Evolutionary conservation across 2,888 invertebrate species (phyloP), one percentile per base, ranked within the genome.

Genomic region (Lasiommata megera): DNA sequence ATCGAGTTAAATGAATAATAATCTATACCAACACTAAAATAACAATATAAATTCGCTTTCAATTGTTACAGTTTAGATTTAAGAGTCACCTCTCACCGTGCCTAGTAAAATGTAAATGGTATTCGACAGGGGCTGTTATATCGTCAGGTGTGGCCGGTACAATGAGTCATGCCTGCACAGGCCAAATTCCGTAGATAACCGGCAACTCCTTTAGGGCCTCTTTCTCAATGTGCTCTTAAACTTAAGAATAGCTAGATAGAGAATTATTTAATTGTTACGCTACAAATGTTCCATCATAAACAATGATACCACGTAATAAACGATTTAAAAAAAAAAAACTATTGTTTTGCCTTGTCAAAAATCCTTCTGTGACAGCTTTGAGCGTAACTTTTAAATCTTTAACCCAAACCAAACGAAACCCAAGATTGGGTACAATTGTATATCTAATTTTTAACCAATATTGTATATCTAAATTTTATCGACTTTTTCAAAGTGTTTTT

Each of bases 181-280:
- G 74, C 79, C 77, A 74, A 87, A 89, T 89, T 84, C 88, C 88
- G 71, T 79, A 84, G 85, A 86, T 84, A 85, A 80, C 79, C 77
- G 76, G 74, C 80, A 78, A 82, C 80, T 83, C 83, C 84, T 86
- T 85, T 52, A 52, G 52, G 52, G 52, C 52, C 52, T 41, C 52
- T 52, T 52, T 52, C 41, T 29, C 41, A 52, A 52, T 41, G 52
- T 52, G 41, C 41, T 52, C 40, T 41, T 52, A 52, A 52, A 52
- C 36, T 50, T 28, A 38, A 18, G 37, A 50, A 40, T 52, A 41
- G 31, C 28, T 31, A 40, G 40, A 23, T 29, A 52, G 40, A 41
- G 16, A 41, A 31, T 36, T 9, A 51, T 40, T 52, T 41, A 11
- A 17, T 52, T 52, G 38, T 50, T 14, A 28, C 50, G 14, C 23